phyloP scores from a whole-genome alignment of 2,797 vertebrate species.

The Taeniopygia guttata region DNA sequence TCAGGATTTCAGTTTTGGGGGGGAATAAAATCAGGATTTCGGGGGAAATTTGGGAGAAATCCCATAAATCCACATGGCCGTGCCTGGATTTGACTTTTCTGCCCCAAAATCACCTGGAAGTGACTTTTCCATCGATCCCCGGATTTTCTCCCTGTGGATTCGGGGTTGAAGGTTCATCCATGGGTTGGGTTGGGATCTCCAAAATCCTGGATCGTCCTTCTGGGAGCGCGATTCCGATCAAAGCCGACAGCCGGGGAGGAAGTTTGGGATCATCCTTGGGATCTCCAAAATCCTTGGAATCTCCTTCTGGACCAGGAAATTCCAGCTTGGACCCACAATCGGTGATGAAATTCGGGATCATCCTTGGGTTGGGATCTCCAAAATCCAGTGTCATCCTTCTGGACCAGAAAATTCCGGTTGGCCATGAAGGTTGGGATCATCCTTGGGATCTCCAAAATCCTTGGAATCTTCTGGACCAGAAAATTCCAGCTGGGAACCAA shows the following conservation, averaged over 20 bases:
- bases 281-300: not conserved
- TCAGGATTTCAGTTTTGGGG: fast-evolving
- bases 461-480: too few species aligned
- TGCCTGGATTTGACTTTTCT: fast-evolving
- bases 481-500: fast-evolving
- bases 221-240: not conserved
- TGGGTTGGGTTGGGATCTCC: not conserved
- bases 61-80: not conserved
- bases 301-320: not conserved
- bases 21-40: not conserved
- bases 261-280: not conserved
- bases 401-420: not conserved
- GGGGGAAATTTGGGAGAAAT: not conserved
- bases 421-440: not conserved
- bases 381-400: too few species aligned
- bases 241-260: too few species aligned
- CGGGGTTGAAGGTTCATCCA: fast-evolving
- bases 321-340: not conserved
- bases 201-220: fast-evolving
- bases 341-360: not conserved
- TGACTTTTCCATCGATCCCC: not conserved
- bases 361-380: too few species aligned
- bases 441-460: not conserved
- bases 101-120: fast-evolving
- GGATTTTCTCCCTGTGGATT: not conserved